phyloP scores from a whole-genome alignment of 2,113 vertebrate species.

The Cynopterus brachyotis region DNA sequence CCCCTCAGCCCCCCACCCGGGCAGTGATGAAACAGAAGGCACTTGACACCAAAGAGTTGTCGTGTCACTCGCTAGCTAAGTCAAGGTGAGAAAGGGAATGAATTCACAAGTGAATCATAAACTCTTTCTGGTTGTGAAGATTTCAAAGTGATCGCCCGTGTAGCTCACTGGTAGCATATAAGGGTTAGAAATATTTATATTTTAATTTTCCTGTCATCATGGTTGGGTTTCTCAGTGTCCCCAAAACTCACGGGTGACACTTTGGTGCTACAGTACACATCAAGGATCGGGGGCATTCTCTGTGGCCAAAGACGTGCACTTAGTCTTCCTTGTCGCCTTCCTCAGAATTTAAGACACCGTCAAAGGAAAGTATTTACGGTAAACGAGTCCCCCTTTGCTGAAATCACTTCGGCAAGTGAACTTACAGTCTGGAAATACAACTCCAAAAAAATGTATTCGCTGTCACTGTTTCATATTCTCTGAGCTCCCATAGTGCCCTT shows the following conservation, averaged over 20 bases:
- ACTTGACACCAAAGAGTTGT: slow-evolving; percentile 55
- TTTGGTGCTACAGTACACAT: background rate
- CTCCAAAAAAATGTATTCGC: background rate
- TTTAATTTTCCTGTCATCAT: slow-evolving; percentile 51
- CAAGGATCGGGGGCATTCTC: background rate
- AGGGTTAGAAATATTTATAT: slow-evolving; percentile 30
- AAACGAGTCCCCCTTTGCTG: background rate
- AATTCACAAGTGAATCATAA: slow-evolving; percentile 42
- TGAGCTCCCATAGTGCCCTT: background rate
- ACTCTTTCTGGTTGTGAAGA: background rate
- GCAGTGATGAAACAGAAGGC: slow-evolving; percentile 70
- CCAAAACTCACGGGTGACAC: background rate
- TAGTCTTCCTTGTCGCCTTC: background rate
- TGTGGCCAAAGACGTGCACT: background rate
- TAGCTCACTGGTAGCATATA: background rate
- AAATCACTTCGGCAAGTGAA: slow-evolving; percentile 61
- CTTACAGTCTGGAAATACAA: background rate
- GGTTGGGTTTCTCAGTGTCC: background rate
- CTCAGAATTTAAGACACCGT: slow-evolving; percentile 32
- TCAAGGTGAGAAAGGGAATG: slow-evolving; percentile 55
- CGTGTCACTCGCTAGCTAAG: slow-evolving; percentile 54
- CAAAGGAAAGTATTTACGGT: background rate
- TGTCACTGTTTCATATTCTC: background rate
- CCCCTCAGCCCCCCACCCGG: background rate
- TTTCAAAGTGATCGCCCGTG: background rate